A percentile compares a stretch with the other conserved stretches of the same genome.
Conservation (phyloP, 2,797 vertebrate species). For the Valencia hispanica region DNA sequence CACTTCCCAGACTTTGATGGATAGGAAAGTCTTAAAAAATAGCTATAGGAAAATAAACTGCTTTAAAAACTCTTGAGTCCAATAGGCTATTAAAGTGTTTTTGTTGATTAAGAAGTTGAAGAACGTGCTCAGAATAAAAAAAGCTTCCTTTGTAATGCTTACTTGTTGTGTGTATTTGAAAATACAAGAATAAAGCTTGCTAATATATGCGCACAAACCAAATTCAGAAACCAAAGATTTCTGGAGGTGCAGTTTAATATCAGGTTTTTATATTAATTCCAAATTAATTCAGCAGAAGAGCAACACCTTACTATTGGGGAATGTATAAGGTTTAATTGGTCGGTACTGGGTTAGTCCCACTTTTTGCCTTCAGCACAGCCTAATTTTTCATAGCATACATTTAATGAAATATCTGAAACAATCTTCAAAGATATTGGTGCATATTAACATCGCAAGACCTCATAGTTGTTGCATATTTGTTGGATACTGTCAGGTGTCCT, state of each 20-base stretch:
- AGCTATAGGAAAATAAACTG: not conserved
- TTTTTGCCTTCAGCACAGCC: not conserved
- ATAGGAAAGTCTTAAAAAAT: not conserved
- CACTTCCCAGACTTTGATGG: not conserved
- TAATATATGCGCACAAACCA: not conserved
- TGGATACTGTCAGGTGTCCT: too few relatives aligned
- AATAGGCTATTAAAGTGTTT: not conserved
- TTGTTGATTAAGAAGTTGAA: slow-evolving; percentile 4
- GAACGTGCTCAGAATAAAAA: not conserved
- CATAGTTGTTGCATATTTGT: not conserved
- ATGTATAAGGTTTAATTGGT: not conserved
- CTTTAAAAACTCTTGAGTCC: not conserved
- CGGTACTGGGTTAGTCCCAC: not conserved
- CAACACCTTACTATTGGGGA: not conserved
- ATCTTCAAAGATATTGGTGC: not conserved
- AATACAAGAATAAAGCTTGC: not conserved
- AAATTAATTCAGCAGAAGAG: not conserved
- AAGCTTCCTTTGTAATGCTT: not conserved
- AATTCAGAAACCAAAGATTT: not conserved
- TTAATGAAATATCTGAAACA: not conserved
- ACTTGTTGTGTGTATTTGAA: not conserved
- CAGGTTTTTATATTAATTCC: not conserved
- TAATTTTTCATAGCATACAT: not conserved
- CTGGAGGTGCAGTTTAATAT: not conserved
- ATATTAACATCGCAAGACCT: not conserved